These are phyloP conservation scores for Chaetogeoica ovagalla DNA, from an alignment of 2,888 invertebrate genomes.

Conservation along the genomic window DNA sequence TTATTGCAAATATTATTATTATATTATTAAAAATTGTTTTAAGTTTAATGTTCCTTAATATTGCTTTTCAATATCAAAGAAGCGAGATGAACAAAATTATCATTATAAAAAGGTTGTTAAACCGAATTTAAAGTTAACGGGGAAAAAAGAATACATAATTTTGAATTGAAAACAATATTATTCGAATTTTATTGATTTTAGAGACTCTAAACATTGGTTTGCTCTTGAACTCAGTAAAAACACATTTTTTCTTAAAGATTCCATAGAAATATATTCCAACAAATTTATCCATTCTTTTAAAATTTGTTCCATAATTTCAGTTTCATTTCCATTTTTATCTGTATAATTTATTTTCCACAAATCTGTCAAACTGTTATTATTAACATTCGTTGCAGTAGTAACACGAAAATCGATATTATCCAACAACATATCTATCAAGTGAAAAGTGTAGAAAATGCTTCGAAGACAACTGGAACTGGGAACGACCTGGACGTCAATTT, in stretches of 20 bases:
- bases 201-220: conserved; percentile 26
- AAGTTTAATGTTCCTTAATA: conserved; percentile 18
- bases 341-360: conserved; percentile 29
- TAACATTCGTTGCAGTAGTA: background rate
- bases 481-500: conserved; percentile 26
- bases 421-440: conserved; percentile 39
- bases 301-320: conserved; percentile 4
- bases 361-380: conserved; percentile 3
- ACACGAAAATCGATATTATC: conserved; percentile 18
- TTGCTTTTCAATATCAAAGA: background rate
- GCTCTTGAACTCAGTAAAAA: conserved; percentile 43
- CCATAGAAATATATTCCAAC: conserved; percentile 33
- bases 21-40: conserved; percentile 28
- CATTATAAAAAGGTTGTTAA: background rate
- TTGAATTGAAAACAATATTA: conserved; percentile 14
- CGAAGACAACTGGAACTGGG: conserved; percentile 22
- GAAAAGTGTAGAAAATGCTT: conserved; percentile 42
- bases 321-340: background rate
- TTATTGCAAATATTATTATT: conserved; percentile 32
- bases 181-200: conserved; percentile 4
- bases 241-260: conserved; percentile 42
- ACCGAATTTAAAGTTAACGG: conserved; percentile 4
- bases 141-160: conserved; percentile 5
- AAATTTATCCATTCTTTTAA: conserved; percentile 9
- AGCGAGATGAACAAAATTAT: background rate